phyloP scores from a whole-genome alignment of 2,888 invertebrate species.

The Biston betularia region DNA sequence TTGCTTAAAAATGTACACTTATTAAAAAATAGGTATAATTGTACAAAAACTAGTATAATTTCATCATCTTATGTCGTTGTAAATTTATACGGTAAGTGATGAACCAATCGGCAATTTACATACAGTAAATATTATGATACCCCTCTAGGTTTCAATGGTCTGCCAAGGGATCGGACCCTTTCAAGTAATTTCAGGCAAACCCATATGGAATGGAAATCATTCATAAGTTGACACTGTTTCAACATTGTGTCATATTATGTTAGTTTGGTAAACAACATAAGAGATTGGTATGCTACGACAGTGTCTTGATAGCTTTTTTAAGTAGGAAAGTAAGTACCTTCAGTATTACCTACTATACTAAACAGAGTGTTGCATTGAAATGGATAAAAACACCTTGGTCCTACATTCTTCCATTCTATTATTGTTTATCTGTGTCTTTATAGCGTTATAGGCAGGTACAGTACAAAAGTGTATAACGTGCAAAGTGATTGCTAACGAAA shows the following conservation, averaged over 20 bases:
- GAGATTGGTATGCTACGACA: constrained; percentile 25
- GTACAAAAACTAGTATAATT: too few relatives aligned
- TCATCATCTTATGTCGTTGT: too few relatives aligned
- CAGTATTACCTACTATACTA: too few relatives aligned
- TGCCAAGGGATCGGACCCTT: constrained; percentile 17
- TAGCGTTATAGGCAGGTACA: too few relatives aligned
- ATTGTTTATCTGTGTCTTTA: too few relatives aligned
- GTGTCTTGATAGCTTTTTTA: background rate
- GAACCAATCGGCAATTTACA: constrained; percentile 2
- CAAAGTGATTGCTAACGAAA: too few relatives aligned
- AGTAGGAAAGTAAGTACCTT: background rate
- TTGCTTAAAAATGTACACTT: too few relatives aligned
- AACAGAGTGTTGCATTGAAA: too few relatives aligned
- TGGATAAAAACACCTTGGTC: too few relatives aligned
- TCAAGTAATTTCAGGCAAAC: constrained; percentile 12
- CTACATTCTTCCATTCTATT: too few relatives aligned
- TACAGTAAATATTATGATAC: constrained; percentile 18
- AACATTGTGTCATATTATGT: constrained; percentile 17
- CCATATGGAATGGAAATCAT: constrained; percentile 28
- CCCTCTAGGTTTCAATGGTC: background rate
- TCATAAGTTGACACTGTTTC: constrained; percentile 27
- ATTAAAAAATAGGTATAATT: too few relatives aligned
- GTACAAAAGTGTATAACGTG: too few relatives aligned
- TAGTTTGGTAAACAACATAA: constrained; percentile 33
- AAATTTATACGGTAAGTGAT: background rate